phyloP scores from a whole-genome alignment of 2,113 vertebrate genomes.

The Osmerus mordax region DNA sequence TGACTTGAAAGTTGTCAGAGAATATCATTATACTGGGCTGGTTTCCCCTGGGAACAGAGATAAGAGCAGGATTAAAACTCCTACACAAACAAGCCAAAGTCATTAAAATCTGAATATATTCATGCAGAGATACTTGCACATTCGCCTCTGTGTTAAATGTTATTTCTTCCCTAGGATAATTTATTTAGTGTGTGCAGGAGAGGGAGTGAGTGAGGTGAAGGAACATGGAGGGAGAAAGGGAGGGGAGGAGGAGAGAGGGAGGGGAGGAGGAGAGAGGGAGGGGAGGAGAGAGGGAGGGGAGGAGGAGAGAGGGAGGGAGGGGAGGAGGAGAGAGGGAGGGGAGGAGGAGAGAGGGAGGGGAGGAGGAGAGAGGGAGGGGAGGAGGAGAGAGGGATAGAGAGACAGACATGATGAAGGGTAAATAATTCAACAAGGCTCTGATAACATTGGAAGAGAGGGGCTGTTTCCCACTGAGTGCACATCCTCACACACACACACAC shows the following conservation, averaged over 20 bases:
- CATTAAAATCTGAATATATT: too few relatives aligned
- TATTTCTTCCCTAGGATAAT: slow-evolving; percentile 25
- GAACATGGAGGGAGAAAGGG: background rate
- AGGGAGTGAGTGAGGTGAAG: slow-evolving; percentile 13
- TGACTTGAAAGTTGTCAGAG: too few relatives aligned
- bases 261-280: slow-evolving; percentile 4
- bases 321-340: background rate
- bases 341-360: background rate
- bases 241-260: background rate
- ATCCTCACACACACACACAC: background rate
- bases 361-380: slow-evolving; percentile 4
- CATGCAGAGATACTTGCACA: too few relatives aligned
- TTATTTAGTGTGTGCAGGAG: slow-evolving; percentile 39
- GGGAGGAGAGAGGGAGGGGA: background rate
- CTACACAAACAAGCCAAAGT: too few relatives aligned
- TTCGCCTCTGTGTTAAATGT: background rate
- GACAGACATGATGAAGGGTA: background rate
- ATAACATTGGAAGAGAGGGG: background rate
- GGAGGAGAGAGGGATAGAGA: background rate
- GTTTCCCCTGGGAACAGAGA: too few relatives aligned
- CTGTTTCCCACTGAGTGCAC: background rate
- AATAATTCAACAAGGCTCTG: slow-evolving; percentile 3
- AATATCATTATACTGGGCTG: too few relatives aligned
- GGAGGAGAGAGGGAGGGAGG: too few relatives aligned
- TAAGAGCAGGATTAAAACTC: too few relatives aligned